Conservation (phyloP, 2,888 invertebrate species). For the Muschampia plurimacula region DNA sequence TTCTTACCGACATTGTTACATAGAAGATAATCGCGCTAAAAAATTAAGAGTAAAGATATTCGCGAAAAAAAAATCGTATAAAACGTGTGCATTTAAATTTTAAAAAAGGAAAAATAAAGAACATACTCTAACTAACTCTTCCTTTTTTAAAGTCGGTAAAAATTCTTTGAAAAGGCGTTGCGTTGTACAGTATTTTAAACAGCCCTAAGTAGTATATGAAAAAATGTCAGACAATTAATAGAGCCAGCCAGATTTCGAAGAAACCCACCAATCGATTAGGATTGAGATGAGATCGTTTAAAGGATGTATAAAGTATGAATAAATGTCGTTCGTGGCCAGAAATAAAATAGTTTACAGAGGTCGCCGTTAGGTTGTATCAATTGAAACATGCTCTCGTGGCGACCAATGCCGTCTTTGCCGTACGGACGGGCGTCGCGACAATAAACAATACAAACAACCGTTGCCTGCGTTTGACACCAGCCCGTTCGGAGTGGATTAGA, state of each 20-base stretch:
- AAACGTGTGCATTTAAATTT: too few relatives aligned
- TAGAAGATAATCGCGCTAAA: too few relatives aligned
- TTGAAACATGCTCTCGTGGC: slow-evolving; percentile 73
- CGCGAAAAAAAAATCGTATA: too few relatives aligned
- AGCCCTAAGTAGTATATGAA: neutral
- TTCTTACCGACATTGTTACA: too few relatives aligned
- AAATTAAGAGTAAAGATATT: too few relatives aligned
- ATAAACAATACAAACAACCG: slow-evolving; percentile 86
- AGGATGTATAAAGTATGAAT: slow-evolving; percentile 52
- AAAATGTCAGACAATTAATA: slow-evolving; percentile 13
- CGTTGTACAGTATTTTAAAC: neutral
- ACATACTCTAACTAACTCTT: too few relatives aligned
- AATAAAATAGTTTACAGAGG: slow-evolving; percentile 57
- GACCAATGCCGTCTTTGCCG: slow-evolving; percentile 73
- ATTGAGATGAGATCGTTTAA: slow-evolving; percentile 22
- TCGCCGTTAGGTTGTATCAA: slow-evolving; percentile 58
- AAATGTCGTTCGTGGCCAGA: slow-evolving; percentile 63
- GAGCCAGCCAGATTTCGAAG: neutral
- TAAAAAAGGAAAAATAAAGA: too few relatives aligned
- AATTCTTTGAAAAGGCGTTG: neutral
- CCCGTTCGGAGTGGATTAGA: slow-evolving; percentile 83
- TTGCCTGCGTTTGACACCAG: slow-evolving; percentile 84
- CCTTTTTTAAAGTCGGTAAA: too few relatives aligned
- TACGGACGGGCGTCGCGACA: slow-evolving; percentile 78
- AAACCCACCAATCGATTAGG: slow-evolving; percentile 21